Evolutionary conservation across 2,797 vertebrate species (phyloP).

Genomic region (Mus spretus): DNA sequence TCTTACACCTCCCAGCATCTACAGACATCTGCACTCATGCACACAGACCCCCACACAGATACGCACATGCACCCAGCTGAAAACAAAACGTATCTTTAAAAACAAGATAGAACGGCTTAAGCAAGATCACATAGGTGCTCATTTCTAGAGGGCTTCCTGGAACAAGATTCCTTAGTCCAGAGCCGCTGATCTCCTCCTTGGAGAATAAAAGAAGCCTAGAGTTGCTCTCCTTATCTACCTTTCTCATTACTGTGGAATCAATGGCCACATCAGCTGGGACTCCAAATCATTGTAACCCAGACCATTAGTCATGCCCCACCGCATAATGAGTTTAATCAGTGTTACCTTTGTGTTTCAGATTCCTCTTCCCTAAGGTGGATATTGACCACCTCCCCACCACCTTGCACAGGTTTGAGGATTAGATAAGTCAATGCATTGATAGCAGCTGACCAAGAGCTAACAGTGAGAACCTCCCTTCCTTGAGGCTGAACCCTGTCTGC

Average conservation of each 20-base stretch:
- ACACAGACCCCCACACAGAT: neutral
- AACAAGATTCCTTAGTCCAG: neutral
- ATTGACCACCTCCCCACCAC: neutral
- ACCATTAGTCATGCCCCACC: neutral
- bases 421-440: slow-evolving; percentile 25
- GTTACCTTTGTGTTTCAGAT: slow-evolving; percentile 30
- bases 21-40: neutral
- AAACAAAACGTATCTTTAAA: neutral
- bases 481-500: neutral
- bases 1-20: neutral
- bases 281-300: neutral
- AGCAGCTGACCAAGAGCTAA: neutral
- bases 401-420: slow-evolving; percentile 9
- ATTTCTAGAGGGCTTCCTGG: neutral
- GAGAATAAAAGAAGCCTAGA: neutral
- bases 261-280: neutral
- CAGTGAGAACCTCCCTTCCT: neutral
- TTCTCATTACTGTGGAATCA: slow-evolving; percentile 48
- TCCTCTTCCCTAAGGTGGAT: neutral
- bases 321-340: slow-evolving; percentile 13
- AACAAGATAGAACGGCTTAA: neutral
- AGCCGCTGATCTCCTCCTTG: neutral
- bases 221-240: neutral
- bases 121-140: neutral
- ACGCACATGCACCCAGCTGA: neutral